Base-by-base conservation (phyloP, 2,113 vertebrate species). In the Oxyura jamaicensis region DNA sequence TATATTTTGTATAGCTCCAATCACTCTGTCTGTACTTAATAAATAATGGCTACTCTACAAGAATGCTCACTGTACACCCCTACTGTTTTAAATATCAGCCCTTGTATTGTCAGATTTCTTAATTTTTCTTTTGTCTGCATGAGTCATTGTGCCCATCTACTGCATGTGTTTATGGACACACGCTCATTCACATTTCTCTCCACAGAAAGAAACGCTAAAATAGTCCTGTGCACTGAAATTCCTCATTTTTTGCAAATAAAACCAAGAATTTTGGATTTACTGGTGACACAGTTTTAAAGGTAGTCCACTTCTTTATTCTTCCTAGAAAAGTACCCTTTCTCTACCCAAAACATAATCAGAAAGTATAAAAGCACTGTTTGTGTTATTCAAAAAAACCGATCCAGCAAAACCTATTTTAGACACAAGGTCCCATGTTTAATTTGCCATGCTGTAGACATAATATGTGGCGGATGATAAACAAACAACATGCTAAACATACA, bases 1-100 rank as follows among this genome's bases (percentile, higher is more conserved):
- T 96, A 80, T 85, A 92, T 94, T 96, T 74, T 93, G 92, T 93
- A 91, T 71, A 94, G 95, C 77, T 95, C 77, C 22, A 67, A 86
- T 96, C 78, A 62, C 74, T 88, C 74, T 79, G 42, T 42, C 85
- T 81, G 58, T 91, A 89, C 88, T 95, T 94, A 92, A 95, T 94
- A 96, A 96, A 95, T 94, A 97, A 96, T 73, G 63, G 77, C 59
- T 87, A 36, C 62, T 79, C 67, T 56, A 92, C 81, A 77, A 67
- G 93, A 96, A 82, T 14, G 46, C 74, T 92, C 84, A 42, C 74
- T 85, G 28, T 35, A 82, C 6, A 63, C 50, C 26, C 48, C 50
- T 79, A 53, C 81, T 83, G 41, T 75, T 88, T 88, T 69, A 92
- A 92, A 60, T 39, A 76, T 28, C 83, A 92, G 68, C 39, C 58